phyloP scores from a whole-genome alignment of 2,888 invertebrate species.

The Branchipolynoe longqiensis region DNA sequence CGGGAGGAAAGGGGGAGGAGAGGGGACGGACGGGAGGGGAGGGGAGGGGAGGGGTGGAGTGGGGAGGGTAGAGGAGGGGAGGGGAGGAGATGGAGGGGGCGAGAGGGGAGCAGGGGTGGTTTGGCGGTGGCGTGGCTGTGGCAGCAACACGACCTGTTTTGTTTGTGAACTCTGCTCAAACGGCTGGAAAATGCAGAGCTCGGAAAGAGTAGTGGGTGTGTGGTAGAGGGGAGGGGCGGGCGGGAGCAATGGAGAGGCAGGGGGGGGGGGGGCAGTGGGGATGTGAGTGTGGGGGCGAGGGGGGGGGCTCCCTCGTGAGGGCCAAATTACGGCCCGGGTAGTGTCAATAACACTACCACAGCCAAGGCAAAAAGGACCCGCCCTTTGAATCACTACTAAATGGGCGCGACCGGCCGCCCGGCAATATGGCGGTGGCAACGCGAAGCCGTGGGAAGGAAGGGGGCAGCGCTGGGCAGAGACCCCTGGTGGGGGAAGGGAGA shows the following conservation, averaged over 20 bases:
- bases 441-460: not conserved
- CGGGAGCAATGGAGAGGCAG: not conserved
- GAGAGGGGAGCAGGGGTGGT: too few species aligned
- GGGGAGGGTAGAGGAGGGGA: not conserved
- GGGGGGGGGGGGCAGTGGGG: not conserved
- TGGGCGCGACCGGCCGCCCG: not conserved
- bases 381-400: slow-evolving; percentile 30
- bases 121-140: slow-evolving; percentile 10
- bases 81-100: not conserved
- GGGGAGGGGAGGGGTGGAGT: slow-evolving; percentile 6
- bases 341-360: slow-evolving; percentile 22
- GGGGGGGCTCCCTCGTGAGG: slow-evolving; percentile 14
- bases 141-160: slow-evolving; percentile 31
- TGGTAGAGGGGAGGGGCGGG: not conserved
- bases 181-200: slow-evolving; percentile 15
- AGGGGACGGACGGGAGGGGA: not conserved
- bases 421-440: slow-evolving; percentile 7
- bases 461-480: too few species aligned
- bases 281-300: not conserved
- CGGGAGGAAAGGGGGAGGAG: not conserved
- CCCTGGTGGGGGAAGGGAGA: too few species aligned
- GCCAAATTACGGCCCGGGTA: slow-evolving; percentile 22
- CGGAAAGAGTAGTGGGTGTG: not conserved
- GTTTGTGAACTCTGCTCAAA: slow-evolving; percentile 16
- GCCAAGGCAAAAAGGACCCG: slow-evolving; percentile 13